These are phyloP conservation scores for Dryoscopus gambensis DNA, from an alignment of 2,113 vertebrate genomes.

Conservation along the genomic window DNA sequence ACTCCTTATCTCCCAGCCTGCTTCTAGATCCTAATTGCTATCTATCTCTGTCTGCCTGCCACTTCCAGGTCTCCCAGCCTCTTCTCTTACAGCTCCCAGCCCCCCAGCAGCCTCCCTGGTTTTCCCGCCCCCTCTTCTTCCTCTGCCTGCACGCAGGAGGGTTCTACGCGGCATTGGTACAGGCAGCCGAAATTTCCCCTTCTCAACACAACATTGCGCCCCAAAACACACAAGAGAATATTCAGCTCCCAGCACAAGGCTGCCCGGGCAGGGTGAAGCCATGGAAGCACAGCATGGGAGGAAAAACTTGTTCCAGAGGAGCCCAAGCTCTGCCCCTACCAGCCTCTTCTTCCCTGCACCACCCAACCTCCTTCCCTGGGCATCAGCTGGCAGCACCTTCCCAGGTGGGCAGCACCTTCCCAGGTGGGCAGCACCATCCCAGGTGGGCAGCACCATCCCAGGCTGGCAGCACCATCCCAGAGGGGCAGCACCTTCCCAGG, in stretches of 20 bases:
- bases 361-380: neutral
- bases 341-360: neutral
- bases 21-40: conserved; percentile 66
- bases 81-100: neutral
- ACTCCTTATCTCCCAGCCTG: conserved; percentile 65
- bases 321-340: neutral
- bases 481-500: too few relatives aligned
- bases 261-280: neutral
- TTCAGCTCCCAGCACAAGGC: neutral
- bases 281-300: accelerated
- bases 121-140: neutral
- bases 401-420: neutral
- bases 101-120: neutral
- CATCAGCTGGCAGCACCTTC: neutral
- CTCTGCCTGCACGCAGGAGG: neutral
- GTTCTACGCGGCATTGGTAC: neutral
- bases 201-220: neutral
- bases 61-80: conserved; percentile 52
- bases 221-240: neutral
- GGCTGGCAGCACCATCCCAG: neutral
- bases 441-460: neutral
- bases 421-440: accelerated
- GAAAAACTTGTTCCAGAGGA: neutral
- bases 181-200: neutral
- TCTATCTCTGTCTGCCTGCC: conserved; percentile 59